phyloP scores from a whole-genome alignment of 2,888 invertebrate species.

The Polydrusus tereticollis region DNA sequence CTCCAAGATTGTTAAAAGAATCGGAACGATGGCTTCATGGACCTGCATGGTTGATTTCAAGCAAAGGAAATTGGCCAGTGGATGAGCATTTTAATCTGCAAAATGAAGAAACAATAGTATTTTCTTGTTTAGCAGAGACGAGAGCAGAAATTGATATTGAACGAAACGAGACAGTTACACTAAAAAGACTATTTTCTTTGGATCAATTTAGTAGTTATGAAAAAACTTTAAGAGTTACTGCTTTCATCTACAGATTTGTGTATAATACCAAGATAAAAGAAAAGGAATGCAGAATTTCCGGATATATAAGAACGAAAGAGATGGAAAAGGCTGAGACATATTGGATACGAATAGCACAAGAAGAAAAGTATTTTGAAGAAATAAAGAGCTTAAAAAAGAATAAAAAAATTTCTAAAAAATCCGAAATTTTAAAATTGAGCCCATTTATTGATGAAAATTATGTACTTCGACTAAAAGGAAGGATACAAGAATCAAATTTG shows the following conservation, averaged over 20 bases:
- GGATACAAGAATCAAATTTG: background rate
- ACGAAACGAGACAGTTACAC: background rate
- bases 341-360: background rate
- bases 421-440: background rate
- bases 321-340: background rate
- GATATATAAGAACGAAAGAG: background rate
- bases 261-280: background rate
- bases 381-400: background rate
- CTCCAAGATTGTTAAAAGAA: background rate
- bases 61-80: background rate
- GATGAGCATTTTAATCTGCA: background rate
- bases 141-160: no score
- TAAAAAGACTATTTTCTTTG: background rate
- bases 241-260: background rate
- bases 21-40: background rate
- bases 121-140: background rate
- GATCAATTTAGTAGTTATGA: background rate
- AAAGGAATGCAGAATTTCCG: background rate
- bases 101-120: no score
- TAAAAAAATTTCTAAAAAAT: background rate
- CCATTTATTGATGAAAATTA: background rate
- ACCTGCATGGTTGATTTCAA: background rate
- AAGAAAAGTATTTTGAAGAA: background rate
- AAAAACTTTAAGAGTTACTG: no score
- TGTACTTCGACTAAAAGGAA: background rate